phyloP scores from a whole-genome alignment of 2,113 vertebrate species.

The human (Homo sapiens) region GRCh38 chr1:190155001-190155500 shows the following conservation, averaged over 20 bases:
- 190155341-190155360: not conserved
- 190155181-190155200: not conserved
- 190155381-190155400: not conserved
- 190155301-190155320: not conserved
- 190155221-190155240: not conserved
- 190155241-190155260: not conserved
- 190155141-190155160: not conserved
- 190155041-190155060: not conserved
- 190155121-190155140: not conserved
- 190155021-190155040: not conserved
- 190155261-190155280: not conserved
- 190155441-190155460: not conserved
- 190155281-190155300: not conserved
- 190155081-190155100: not conserved
- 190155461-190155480: not conserved
- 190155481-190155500: not conserved
- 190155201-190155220: not conserved
- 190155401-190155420: not conserved
- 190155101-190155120: not conserved
- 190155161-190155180: not conserved
- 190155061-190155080: not conserved
- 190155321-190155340: not conserved
- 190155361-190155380: not conserved
- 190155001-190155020: not conserved
- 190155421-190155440: not conserved